These are phyloP conservation scores for Percopsis omiscomaycus DNA, from an alignment of 2,797 vertebrate species.

Conservation along the genomic window DNA sequence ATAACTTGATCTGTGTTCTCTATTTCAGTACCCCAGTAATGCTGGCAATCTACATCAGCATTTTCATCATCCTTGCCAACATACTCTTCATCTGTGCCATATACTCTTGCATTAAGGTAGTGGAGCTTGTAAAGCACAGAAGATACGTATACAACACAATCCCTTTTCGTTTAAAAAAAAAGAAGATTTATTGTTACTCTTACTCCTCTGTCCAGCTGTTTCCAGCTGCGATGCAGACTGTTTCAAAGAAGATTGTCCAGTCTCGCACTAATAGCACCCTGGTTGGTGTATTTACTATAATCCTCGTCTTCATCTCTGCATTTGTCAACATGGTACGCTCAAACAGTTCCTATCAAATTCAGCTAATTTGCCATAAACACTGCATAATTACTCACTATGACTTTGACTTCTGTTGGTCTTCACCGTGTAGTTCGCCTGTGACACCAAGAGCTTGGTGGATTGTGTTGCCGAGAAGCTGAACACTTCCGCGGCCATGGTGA, in stretches of 20 bases:
- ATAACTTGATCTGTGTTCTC: slow-evolving; percentile 5
- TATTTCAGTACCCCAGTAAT: slow-evolving; percentile 85
- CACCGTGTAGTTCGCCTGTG: slow-evolving; percentile 86
- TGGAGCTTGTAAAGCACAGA: slow-evolving; percentile 14
- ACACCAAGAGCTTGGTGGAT: slow-evolving; percentile 80
- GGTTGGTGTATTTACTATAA: slow-evolving; percentile 86
- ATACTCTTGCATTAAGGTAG: slow-evolving; percentile 89
- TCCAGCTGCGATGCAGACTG: slow-evolving; percentile 82
- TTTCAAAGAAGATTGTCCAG: slow-evolving; percentile 89
- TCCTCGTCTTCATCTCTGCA: slow-evolving; percentile 91
- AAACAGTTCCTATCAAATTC: not conserved
- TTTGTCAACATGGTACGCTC: slow-evolving; percentile 88
- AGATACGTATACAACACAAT: too few relatives aligned
- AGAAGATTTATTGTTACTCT: not conserved
- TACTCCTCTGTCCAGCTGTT: slow-evolving; percentile 76
- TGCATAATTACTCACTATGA: not conserved
- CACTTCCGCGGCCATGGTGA: slow-evolving; percentile 79
- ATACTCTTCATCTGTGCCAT: slow-evolving; percentile 90
- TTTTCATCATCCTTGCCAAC: slow-evolving; percentile 86
- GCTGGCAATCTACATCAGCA: slow-evolving; percentile 86
- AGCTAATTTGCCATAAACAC: not conserved
- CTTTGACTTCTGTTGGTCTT: slow-evolving; percentile 8
- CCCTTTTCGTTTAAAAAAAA: not conserved
- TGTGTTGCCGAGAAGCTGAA: slow-evolving; percentile 86
- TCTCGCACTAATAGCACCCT: slow-evolving; percentile 89